Evolutionary conservation across 2,113 vertebrate species (phyloP).

Genomic region (Microcebus griseorufus): DNA sequence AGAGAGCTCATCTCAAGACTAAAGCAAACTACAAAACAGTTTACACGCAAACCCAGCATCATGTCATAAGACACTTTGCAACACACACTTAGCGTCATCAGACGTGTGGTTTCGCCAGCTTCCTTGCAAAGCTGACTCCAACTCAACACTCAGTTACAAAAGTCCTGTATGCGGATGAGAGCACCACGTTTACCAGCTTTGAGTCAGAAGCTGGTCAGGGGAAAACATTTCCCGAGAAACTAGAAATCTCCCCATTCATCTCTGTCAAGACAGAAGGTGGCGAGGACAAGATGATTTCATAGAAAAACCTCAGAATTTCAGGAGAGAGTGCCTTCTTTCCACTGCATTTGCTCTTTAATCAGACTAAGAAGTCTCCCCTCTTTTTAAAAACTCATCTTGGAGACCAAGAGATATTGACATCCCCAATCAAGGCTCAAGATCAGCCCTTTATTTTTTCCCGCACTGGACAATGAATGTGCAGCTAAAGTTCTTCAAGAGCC

Average conservation of each 20-base stretch:
- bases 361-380: not conserved
- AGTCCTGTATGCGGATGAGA: not conserved
- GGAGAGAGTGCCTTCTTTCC: not conserved
- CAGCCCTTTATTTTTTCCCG: not conserved
- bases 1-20: not conserved
- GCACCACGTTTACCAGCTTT: not conserved
- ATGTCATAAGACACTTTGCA: not conserved
- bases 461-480: not conserved
- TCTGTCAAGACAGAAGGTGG: not conserved
- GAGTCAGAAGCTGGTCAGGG: not conserved
- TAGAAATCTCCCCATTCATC: not conserved
- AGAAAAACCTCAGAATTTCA: slow-evolving; percentile 6
- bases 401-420: slow-evolving; percentile 10
- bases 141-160: not conserved
- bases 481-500: not conserved
- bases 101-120: not conserved
- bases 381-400: slow-evolving; percentile 23
- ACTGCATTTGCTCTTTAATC: not conserved
- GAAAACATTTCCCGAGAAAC: not conserved
- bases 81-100: not conserved
- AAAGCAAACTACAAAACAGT: not conserved
- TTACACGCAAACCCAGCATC: not conserved
- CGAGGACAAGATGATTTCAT: not conserved
- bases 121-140: not conserved
- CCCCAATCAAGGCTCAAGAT: not conserved